Evolutionary conservation across 2,888 invertebrate species (phyloP).

Genomic region (Ophion slaviceki): DNA sequence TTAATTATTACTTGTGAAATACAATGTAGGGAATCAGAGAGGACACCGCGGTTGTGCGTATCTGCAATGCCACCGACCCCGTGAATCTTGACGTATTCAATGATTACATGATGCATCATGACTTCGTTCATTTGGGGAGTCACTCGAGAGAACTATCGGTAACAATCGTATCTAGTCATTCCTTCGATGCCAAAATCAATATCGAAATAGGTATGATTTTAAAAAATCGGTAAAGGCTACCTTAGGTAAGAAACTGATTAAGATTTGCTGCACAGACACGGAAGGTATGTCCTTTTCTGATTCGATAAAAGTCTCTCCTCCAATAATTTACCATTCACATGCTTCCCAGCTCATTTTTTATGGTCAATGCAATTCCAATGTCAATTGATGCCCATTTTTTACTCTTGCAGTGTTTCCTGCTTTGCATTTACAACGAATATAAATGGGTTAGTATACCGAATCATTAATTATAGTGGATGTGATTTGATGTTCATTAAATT

Average conservation of each 20-base stretch:
- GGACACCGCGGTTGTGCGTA: conserved; percentile 70
- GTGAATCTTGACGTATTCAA: conserved; percentile 70
- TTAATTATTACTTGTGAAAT: conserved; percentile 19
- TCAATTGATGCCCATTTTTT: not conserved
- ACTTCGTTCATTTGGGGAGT: conserved; percentile 66
- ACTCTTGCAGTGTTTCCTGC: conserved; percentile 72
- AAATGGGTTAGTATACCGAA: conserved; percentile 70
- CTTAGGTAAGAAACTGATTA: not conserved
- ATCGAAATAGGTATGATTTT: not conserved
- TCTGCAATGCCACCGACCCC: conserved; percentile 72
- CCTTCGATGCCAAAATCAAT: not conserved
- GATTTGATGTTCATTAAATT: conserved; percentile 12
- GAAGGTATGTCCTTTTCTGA: not conserved
- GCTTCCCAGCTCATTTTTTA: not conserved
- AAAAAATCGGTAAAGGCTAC: not conserved
- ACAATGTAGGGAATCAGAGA: conserved; percentile 63
- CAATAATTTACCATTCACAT: not conserved
- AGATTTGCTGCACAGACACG: not conserved
- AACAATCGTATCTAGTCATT: conserved; percentile 18
- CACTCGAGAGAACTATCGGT: conserved; percentile 68
- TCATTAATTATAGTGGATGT: not conserved
- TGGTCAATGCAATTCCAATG: not conserved
- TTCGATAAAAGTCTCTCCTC: not conserved
- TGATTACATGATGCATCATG: conserved; percentile 70
- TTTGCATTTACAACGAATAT: conserved; percentile 73